A percentile compares a stretch with the other conserved stretches of the same genome.
Conservation (phyloP, 2,888 invertebrate genomes). For the Scaptodrosophila latifasciaeformis region DNA sequence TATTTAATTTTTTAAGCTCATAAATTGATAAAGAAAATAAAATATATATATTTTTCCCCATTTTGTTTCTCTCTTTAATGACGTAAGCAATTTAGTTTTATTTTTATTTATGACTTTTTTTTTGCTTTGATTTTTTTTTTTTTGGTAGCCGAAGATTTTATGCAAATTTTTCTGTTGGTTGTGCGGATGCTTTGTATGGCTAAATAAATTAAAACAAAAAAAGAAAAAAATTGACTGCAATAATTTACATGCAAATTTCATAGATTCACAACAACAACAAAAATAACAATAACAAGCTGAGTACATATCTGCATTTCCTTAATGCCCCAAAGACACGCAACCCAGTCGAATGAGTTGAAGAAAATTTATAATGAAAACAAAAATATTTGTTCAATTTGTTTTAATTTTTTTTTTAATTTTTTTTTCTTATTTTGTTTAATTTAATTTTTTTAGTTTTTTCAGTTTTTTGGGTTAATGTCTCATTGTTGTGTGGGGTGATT, state of each 20-base stretch:
- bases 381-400: constrained; percentile 7
- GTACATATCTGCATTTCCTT: constrained; percentile 47
- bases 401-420: background rate
- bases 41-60: constrained; percentile 12
- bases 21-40: constrained; percentile 30
- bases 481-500: constrained; percentile 42
- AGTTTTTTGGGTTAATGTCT: constrained; percentile 63
- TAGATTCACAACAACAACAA: background rate
- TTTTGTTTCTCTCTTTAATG: constrained; percentile 26
- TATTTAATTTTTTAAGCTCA: constrained; percentile 23
- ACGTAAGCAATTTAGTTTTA: too few relatives aligned
- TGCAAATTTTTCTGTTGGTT: constrained; percentile 8
- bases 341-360: too few relatives aligned
- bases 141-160: constrained; percentile 12
- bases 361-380: too few relatives aligned
- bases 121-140: background rate
- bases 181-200: background rate
- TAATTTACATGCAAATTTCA: background rate
- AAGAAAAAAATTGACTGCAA: constrained; percentile 2
- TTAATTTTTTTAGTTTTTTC: constrained; percentile 26
- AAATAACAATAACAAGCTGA: constrained; percentile 1
- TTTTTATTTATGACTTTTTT: background rate
- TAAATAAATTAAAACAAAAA: background rate
- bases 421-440: constrained; percentile 3
- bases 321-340: constrained; percentile 44